These are phyloP conservation scores for Corythoichthys haematopterus DNA, from an alignment of 2,113 vertebrate genomes.

Conservation along the genomic window DNA sequence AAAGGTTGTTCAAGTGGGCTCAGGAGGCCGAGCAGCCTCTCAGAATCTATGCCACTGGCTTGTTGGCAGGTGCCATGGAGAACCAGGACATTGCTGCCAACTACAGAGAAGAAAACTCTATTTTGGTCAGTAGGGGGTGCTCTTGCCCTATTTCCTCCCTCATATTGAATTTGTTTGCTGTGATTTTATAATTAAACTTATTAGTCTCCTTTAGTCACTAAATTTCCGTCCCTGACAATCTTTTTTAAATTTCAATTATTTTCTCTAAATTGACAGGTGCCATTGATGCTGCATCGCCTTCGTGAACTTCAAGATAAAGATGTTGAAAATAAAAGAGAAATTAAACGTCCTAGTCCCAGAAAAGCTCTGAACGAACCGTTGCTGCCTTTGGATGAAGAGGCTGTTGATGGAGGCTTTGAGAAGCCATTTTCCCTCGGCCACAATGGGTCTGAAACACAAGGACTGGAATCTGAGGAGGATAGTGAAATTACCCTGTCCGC, in stretches of 20 bases:
- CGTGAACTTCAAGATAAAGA: slow-evolving; percentile 90
- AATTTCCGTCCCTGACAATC: slow-evolving; percentile 1
- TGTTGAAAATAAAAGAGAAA: slow-evolving; percentile 79
- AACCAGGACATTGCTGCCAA: slow-evolving; percentile 99
- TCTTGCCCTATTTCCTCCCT: not conserved
- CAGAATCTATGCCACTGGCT: slow-evolving; percentile 89
- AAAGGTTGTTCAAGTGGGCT: slow-evolving; percentile 96
- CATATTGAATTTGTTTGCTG: not conserved
- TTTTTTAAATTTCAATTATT: slow-evolving; percentile 5
- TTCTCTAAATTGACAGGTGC: slow-evolving; percentile 75
- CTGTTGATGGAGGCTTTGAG: slow-evolving; percentile 89
- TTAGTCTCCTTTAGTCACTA: not conserved
- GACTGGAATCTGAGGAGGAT: slow-evolving; percentile 22
- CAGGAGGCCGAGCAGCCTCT: slow-evolving; percentile 92
- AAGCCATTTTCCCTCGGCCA: slow-evolving; percentile 62
- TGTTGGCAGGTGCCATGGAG: slow-evolving; percentile 98
- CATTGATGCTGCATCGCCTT: slow-evolving; percentile 88
- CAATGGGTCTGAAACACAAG: slow-evolving; percentile 55
- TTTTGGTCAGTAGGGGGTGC: slow-evolving; percentile 76
- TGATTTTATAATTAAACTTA: not conserved
- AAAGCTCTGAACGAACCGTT: slow-evolving; percentile 80
- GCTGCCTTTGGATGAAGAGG: slow-evolving; percentile 89
- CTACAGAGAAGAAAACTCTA: slow-evolving; percentile 96
- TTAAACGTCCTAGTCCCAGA: slow-evolving; percentile 84
- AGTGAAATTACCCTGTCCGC: slow-evolving; percentile 46